phyloP scores from a whole-genome alignment of 2,797 vertebrate genomes.

The Poeciliopsis infans region DNA sequence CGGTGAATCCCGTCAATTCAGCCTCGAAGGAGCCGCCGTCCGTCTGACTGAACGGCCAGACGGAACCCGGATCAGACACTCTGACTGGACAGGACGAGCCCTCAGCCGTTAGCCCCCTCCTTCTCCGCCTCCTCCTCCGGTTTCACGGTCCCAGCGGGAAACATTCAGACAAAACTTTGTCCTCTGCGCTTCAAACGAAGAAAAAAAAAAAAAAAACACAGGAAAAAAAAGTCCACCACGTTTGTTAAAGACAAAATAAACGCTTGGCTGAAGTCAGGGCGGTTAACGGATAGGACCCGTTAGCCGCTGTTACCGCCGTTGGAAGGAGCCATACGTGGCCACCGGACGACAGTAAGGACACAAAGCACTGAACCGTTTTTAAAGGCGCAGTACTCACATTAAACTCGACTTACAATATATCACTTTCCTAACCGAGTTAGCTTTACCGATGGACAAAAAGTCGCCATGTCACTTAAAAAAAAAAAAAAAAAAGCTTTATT shows the following conservation, averaged over 20 bases:
- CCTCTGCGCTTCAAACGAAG: background rate
- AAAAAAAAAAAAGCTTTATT: background rate
- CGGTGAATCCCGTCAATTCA: constrained; percentile 27
- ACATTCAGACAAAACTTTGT: constrained; percentile 62
- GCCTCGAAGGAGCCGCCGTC: constrained; percentile 58
- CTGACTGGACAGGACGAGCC: constrained; percentile 51
- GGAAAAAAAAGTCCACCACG: background rate
- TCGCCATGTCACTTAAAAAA: background rate
- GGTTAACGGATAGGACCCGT: background rate
- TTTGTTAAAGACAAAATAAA: background rate
- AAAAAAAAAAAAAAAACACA: fast-evolving
- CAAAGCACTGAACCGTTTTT: constrained; percentile 58
- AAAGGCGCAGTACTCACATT: constrained; percentile 72
- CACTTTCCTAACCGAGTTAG: background rate
- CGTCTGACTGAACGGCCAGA: constrained; percentile 55
- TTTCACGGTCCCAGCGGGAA: constrained; percentile 57
- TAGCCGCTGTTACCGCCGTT: background rate
- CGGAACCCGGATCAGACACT: constrained; percentile 70
- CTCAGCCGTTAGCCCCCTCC: constrained; percentile 40
- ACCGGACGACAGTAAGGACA: constrained; percentile 45
- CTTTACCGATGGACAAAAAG: background rate
- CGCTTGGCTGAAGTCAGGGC: background rate
- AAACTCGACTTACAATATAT: background rate
- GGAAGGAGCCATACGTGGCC: constrained; percentile 47
- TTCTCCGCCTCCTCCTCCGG: constrained; percentile 31